phyloP scores from a whole-genome alignment of 2,888 invertebrate genomes.

The Diogma glabrata region DNA sequence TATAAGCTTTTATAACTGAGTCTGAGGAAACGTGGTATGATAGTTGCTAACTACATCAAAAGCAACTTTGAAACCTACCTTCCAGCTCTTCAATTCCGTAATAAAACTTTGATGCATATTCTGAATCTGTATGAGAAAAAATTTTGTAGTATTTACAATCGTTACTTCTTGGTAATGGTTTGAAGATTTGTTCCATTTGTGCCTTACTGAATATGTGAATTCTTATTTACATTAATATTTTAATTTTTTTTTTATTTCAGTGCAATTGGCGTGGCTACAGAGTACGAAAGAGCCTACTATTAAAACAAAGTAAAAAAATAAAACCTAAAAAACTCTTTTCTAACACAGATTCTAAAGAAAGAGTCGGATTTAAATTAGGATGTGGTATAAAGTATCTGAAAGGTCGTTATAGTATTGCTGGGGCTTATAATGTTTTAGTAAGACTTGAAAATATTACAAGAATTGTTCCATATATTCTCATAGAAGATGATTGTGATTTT shows the following conservation, averaged over 20 bases:
- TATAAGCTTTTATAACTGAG: too few relatives aligned
- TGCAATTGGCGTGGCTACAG: constrained; percentile 40
- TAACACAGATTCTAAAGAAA: constrained; percentile 18
- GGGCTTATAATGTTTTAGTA: constrained; percentile 28
- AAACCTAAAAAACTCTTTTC: constrained; percentile 1
- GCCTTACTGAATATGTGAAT: too few relatives aligned
- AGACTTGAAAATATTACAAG: constrained; percentile 31
- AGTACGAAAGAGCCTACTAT: constrained; percentile 24
- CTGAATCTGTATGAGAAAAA: too few relatives aligned
- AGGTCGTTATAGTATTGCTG: constrained; percentile 28
- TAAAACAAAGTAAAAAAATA: constrained; percentile 22
- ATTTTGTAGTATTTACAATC: too few relatives aligned
- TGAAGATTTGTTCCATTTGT: too few relatives aligned
- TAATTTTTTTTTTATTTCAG: background rate
- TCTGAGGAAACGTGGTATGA: too few relatives aligned
- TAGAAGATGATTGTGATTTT: constrained; percentile 31
- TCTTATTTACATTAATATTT: too few relatives aligned
- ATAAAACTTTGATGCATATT: too few relatives aligned
- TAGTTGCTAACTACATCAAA: too few relatives aligned
- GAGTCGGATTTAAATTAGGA: constrained; percentile 29
- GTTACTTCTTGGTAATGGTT: too few relatives aligned
- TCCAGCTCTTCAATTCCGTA: too few relatives aligned
- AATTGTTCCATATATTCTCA: constrained; percentile 32
- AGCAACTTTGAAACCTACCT: too few relatives aligned
- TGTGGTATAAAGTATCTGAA: constrained; percentile 30